These are phyloP conservation scores for Hirundichthys speculiger DNA, from an alignment of 2,113 vertebrate species.

Conservation along the genomic window DNA sequence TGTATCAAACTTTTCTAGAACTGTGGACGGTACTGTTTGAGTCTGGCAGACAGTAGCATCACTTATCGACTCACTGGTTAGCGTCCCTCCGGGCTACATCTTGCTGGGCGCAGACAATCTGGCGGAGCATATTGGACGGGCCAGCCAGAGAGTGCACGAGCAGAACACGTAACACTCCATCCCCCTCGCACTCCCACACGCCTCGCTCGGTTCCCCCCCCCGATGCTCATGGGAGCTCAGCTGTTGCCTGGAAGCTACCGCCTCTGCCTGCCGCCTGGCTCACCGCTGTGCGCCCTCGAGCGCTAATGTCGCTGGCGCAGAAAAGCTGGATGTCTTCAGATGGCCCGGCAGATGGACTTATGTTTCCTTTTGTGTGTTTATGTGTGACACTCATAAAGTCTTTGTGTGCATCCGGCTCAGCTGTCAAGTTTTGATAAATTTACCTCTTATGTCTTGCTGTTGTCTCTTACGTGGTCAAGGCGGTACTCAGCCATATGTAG, in stretches of 20 bases:
- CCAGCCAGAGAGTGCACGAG: constrained; percentile 53
- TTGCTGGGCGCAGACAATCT: constrained; percentile 48
- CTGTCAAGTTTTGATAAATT: constrained; percentile 38
- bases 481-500: constrained; percentile 1
- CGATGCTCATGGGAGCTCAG: constrained; percentile 69
- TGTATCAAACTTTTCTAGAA: not conserved
- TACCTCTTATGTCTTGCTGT: constrained; percentile 1
- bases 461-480: not conserved
- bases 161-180: constrained; percentile 51
- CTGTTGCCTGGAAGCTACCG: constrained; percentile 71
- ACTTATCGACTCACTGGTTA: constrained; percentile 38
- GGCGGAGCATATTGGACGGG: constrained; percentile 50
- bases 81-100: constrained; percentile 41
- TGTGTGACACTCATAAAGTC: not conserved
- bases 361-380: not conserved
- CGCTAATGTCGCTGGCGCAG: constrained; percentile 47
- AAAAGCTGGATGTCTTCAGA: constrained; percentile 65
- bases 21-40: not conserved
- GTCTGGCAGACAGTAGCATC: constrained; percentile 17
- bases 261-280: constrained; percentile 56
- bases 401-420: constrained; percentile 32
- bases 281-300: constrained; percentile 39
- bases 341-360: constrained; percentile 63
- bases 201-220: constrained; percentile 37
- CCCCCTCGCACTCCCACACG: constrained; percentile 15